A percentile compares a stretch with the other conserved stretches of the same genome.
phyloP scores from a whole-genome alignment of 2,888 invertebrate genomes.

The Nemotelus nigrinus region DNA sequence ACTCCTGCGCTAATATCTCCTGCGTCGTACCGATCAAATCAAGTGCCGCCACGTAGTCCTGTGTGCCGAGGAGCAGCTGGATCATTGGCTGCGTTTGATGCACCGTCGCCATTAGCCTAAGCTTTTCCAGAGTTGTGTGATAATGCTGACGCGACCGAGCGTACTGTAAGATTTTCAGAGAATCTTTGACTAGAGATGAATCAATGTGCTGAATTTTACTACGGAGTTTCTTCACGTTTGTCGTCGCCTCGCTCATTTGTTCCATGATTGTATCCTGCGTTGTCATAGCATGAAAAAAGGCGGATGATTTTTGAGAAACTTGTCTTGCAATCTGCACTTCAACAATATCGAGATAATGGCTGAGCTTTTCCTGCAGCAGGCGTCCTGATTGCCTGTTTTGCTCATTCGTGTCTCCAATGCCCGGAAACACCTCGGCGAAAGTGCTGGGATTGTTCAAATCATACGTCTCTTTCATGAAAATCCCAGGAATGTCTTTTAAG shows the following conservation, averaged over 20 bases:
- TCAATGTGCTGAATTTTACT: slow-evolving; percentile 82
- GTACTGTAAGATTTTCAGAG: slow-evolving; percentile 79
- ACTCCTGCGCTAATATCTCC: slow-evolving; percentile 88
- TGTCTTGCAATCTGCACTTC: slow-evolving; percentile 94
- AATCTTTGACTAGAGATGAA: slow-evolving; percentile 79
- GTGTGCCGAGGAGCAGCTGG: slow-evolving; percentile 91
- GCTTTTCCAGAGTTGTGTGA: slow-evolving; percentile 73
- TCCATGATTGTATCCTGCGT: slow-evolving; percentile 98
- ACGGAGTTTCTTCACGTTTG: slow-evolving; percentile 78
- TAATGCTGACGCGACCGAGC: slow-evolving; percentile 75
- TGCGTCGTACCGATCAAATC: slow-evolving; percentile 97
- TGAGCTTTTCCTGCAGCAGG: slow-evolving; percentile 87
- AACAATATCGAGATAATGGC: slow-evolving; percentile 93
- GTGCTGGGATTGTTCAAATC: slow-evolving; percentile 82
- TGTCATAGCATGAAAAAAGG: slow-evolving; percentile 98
- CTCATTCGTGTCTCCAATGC: slow-evolving; percentile 65
- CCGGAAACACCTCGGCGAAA: slow-evolving; percentile 87
- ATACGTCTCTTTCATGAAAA: slow-evolving; percentile 84
- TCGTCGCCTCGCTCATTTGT: slow-evolving; percentile 85
- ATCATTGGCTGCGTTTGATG: slow-evolving; percentile 98
- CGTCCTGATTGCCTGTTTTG: slow-evolving; percentile 67
- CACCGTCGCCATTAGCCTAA: slow-evolving; percentile 93
- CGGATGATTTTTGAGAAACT: slow-evolving; percentile 90
- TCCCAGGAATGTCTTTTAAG: slow-evolving; percentile 80
- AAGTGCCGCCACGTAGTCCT: slow-evolving; percentile 96